Evolutionary conservation across 2,113 vertebrate genomes (phyloP).

Genomic region (Amblyornis subalaris): DNA sequence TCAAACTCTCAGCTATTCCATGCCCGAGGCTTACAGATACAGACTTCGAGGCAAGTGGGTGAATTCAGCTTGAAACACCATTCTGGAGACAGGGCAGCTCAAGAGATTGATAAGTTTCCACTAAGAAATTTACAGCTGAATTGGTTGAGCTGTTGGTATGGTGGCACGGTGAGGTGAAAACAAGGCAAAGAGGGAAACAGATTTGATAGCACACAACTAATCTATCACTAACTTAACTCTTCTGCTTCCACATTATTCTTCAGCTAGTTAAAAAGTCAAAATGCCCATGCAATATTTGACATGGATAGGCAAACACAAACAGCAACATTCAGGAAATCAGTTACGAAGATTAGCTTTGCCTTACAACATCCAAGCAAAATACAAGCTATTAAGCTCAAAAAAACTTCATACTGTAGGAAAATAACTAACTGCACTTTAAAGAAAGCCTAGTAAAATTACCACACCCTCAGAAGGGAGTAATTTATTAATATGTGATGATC

Average conservation of each 20-base stretch:
- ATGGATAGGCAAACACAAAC: neutral
- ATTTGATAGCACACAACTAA: neutral
- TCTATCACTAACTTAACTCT: neutral
- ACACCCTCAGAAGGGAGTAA: neutral
- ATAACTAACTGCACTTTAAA: conserved; percentile 4
- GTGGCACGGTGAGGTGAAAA: neutral
- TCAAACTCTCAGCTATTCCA: neutral
- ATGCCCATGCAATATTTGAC: neutral
- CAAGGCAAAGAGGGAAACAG: neutral
- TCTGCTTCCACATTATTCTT: neutral
- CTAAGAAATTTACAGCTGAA: neutral
- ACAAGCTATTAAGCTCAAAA: neutral
- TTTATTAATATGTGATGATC: conserved; percentile 21
- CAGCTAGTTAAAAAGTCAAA: neutral
- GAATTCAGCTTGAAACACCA: neutral
- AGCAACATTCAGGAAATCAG: neutral
- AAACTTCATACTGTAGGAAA: neutral
- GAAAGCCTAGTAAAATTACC: conserved; percentile 5
- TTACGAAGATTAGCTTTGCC: neutral
- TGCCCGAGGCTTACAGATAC: neutral
- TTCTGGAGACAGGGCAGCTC: neutral
- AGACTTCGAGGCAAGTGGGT: neutral
- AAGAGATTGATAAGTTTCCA: neutral
- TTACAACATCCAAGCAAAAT: neutral
- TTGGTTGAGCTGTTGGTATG: neutral